Evolutionary conservation across 2,113 vertebrate species (phyloP).

Genomic region (Thermophis baileyi): DNA sequence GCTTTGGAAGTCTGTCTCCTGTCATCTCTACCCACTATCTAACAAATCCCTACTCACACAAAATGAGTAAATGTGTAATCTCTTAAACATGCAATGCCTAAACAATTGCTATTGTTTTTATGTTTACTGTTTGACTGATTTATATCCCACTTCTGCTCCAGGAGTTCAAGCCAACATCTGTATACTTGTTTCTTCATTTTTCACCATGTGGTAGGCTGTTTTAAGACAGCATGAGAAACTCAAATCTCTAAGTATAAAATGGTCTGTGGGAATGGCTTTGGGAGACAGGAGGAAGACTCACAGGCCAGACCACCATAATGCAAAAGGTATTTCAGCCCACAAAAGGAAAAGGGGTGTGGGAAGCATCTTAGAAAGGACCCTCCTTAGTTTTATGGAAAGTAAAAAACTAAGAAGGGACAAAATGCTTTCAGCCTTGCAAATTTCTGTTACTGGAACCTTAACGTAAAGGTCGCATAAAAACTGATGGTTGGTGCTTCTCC

Average conservation of each 20-base stretch:
- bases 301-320: background rate
- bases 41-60: background rate
- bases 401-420: background rate
- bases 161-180: background rate
- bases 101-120: background rate
- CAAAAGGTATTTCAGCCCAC: background rate
- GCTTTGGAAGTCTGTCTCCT: too few species aligned
- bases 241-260: background rate
- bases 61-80: background rate
- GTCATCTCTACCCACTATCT: too few species aligned
- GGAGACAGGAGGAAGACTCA: background rate
- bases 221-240: background rate
- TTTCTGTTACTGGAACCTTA: background rate
- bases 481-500: background rate
- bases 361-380: background rate
- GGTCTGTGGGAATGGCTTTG: background rate
- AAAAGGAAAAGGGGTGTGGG: background rate
- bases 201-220: background rate
- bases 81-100: background rate
- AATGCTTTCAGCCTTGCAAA: background rate
- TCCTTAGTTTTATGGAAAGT: background rate
- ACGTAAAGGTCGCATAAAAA: background rate
- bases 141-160: background rate
- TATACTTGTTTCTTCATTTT: background rate
- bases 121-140: background rate